Percentiles rank a stretch among this genome's conserved stretches.
Conservation (phyloP, 2,888 invertebrate genomes). For the Agriopis aurantiaria region DNA sequence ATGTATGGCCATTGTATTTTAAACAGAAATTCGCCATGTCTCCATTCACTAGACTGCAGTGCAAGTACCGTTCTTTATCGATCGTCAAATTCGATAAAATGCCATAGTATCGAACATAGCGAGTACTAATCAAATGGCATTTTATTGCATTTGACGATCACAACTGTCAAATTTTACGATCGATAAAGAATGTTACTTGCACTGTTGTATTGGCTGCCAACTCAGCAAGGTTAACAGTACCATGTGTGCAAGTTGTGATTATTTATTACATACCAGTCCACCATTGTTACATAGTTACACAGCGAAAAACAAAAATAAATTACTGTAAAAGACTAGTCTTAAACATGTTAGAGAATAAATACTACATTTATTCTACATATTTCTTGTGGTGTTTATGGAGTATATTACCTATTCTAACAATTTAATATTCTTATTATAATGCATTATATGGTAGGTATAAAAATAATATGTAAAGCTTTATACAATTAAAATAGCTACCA, state of each 20-base stretch:
- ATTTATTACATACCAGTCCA: not conserved
- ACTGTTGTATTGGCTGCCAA: not conserved
- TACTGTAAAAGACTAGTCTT: not conserved
- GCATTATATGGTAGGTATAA: slow-evolving; percentile 8
- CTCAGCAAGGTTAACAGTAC: not conserved
- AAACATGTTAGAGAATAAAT: no score
- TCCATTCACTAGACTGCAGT: no score
- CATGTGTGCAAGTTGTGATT: not conserved
- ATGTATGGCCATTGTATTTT: no score
- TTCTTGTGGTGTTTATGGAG: not conserved
- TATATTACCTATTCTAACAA: not conserved
- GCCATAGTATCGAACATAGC: no score
- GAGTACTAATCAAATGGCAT: no score
- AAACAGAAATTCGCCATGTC: no score
- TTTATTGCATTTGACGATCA: no score
- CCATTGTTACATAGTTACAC: not conserved
- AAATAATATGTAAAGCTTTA: not conserved
- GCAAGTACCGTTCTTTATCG: no score
- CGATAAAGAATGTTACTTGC: no score
- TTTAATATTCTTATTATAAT: not conserved
- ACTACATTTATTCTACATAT: no score
- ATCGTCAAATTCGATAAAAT: no score
- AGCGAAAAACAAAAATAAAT: not conserved
- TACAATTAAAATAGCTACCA: not conserved
- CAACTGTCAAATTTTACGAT: no score